Evolutionary conservation across 1,140 invertebrate genomes (phyloP).

Genomic region (Aporrectodea caliginosa): DNA sequence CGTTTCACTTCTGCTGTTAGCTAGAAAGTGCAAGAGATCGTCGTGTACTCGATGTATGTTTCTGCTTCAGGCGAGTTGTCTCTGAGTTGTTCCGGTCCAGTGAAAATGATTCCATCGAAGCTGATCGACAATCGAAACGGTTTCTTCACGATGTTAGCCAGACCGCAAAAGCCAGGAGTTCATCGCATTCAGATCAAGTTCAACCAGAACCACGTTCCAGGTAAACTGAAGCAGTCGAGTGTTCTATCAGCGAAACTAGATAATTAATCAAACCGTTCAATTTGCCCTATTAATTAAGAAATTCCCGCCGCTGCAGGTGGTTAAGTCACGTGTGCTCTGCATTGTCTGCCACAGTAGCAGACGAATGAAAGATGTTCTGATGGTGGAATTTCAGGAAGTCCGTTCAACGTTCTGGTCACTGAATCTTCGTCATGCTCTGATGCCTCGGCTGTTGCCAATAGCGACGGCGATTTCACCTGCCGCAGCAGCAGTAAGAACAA

Average conservation of each 20-base stretch:
- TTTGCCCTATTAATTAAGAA: too few relatives aligned
- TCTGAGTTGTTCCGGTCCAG: neutral
- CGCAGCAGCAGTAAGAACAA: too few relatives aligned
- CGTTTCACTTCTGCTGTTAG: too few relatives aligned
- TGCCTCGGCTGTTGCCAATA: neutral
- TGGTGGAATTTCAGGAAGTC: neutral
- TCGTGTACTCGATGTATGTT: too few relatives aligned
- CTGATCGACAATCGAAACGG: constrained; percentile 96
- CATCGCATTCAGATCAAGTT: constrained; percentile 92
- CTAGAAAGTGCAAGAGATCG: too few relatives aligned
- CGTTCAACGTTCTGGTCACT: neutral
- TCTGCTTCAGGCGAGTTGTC: neutral
- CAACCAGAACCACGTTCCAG: constrained; percentile 67
- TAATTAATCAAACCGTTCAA: too few relatives aligned
- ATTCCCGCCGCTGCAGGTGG: too few relatives aligned
- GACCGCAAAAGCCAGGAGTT: constrained; percentile 86
- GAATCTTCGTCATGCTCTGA: neutral
- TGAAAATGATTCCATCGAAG: constrained; percentile 52
- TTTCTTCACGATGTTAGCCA: constrained; percentile 90
- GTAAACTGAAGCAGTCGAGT: too few relatives aligned
- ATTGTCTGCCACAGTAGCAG: too few relatives aligned
- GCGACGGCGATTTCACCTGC: neutral
- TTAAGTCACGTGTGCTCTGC: too few relatives aligned
- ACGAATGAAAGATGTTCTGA: too few relatives aligned
- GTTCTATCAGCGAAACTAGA: too few relatives aligned